Evolutionary conservation across 2,113 vertebrate species (phyloP).

Genomic region (Bungarus multicinctus): DNA sequence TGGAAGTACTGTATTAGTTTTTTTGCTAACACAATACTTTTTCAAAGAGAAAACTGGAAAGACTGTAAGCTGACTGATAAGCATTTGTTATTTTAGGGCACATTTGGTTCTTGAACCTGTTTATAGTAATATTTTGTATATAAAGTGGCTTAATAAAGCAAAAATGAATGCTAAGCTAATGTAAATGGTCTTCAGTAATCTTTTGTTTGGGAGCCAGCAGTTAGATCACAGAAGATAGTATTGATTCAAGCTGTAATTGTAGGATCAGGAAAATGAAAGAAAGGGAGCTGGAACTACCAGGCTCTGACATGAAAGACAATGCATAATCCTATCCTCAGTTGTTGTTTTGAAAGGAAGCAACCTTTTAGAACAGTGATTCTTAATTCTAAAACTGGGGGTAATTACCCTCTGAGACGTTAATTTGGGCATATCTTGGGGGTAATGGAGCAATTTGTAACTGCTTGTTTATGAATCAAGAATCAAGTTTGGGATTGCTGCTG

Average conservation of each 20-base stretch:
- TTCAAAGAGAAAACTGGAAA: background rate
- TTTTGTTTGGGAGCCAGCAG: conserved; percentile 2
- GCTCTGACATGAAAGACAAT: conserved; percentile 6
- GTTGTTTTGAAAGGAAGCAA: background rate
- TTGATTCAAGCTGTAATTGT: background rate
- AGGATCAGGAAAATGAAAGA: conserved; percentile 5
- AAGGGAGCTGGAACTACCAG: background rate
- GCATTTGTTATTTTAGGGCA: background rate
- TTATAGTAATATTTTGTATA: conserved; percentile 7
- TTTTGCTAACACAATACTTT: background rate
- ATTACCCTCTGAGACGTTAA: background rate
- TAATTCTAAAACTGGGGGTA: background rate
- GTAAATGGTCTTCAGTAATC: background rate
- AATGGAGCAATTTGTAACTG: background rate
- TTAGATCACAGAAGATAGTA: background rate
- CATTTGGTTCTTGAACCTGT: background rate
- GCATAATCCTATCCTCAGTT: background rate
- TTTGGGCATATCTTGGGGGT: background rate
- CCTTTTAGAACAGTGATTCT: background rate
- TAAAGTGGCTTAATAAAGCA: conserved; percentile 6
- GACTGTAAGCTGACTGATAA: background rate
- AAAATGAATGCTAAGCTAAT: background rate
- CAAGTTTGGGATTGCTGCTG: background rate
- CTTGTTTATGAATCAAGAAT: background rate
- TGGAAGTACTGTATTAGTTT: background rate